phyloP scores from a whole-genome alignment of 2,797 vertebrate genomes.

The Crenuchus spilurus region DNA sequence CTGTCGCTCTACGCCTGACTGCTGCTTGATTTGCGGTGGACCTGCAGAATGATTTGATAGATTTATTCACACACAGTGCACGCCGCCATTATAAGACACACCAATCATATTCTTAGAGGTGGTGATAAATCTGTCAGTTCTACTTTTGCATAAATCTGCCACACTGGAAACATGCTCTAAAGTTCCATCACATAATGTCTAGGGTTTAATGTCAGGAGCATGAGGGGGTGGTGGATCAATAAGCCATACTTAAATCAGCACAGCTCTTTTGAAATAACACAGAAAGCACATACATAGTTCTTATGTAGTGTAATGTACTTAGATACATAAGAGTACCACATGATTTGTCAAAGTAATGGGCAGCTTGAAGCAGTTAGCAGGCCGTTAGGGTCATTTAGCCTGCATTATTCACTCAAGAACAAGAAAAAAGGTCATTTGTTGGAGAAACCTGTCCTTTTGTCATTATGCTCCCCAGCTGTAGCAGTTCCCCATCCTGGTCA shows the following conservation, averaged over 20 bases:
- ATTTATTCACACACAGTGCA: constrained; percentile 42
- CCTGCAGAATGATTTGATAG: constrained; percentile 51
- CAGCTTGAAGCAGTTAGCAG: constrained; percentile 17
- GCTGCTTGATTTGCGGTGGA: constrained; percentile 47
- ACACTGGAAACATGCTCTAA: neutral
- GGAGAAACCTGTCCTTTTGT: constrained; percentile 24
- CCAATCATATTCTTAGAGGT: constrained; percentile 43
- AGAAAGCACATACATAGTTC: constrained; percentile 28
- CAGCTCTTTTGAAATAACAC: constrained; percentile 21
- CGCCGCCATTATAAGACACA: constrained; percentile 44
- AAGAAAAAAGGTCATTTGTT: constrained; percentile 43
- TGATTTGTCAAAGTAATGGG: constrained; percentile 35
- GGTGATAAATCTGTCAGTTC: constrained; percentile 44
- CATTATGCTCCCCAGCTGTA: neutral
- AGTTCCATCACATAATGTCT: constrained; percentile 8
- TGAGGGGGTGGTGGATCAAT: constrained; percentile 32
- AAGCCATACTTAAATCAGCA: constrained; percentile 21
- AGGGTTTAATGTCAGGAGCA: neutral
- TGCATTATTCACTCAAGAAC: constrained; percentile 28
- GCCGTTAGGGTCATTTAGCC: constrained; percentile 39
- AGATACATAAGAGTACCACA: constrained; percentile 12
- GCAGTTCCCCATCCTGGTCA: constrained; percentile 24
- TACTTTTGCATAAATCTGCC: constrained; percentile 39
- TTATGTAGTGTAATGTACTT: constrained; percentile 28
- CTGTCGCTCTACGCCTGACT: constrained; percentile 48